Conservation (phyloP, 1,140 invertebrate species). For the Drosophila mayri region DNA sequence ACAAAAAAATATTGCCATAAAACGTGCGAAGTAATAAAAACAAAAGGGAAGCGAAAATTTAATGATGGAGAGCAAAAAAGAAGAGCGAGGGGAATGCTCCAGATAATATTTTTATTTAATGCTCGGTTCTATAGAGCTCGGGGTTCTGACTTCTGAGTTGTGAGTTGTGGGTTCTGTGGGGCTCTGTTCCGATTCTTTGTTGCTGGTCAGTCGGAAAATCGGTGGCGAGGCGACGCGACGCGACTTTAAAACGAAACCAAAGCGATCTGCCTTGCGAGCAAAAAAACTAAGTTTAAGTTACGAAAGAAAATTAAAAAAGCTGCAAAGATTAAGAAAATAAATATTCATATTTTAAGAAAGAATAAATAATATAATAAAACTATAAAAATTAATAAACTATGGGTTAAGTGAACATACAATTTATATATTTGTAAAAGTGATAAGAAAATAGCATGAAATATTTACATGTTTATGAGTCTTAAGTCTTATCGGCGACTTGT, state of each 20-base stretch:
- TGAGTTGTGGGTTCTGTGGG: constrained; percentile 23
- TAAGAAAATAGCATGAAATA: neutral
- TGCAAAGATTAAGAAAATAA: neutral
- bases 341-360: neutral
- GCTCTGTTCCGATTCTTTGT: constrained; percentile 38
- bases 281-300: neutral
- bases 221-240: constrained; percentile 21
- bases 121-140: constrained; percentile 25
- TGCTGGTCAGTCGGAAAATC: constrained; percentile 46
- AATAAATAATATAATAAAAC: neutral
- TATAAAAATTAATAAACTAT: neutral
- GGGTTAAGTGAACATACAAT: too few relatives aligned
- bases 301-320: neutral
- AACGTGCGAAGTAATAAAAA: constrained; percentile 42
- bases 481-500: neutral
- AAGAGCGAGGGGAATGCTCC: constrained; percentile 28
- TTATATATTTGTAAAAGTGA: neutral
- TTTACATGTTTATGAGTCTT: neutral
- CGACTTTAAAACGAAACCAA: constrained; percentile 17
- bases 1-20: constrained; percentile 27
- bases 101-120: constrained; percentile 20
- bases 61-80: constrained; percentile 16
- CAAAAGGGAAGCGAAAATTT: constrained; percentile 19
- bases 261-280: constrained; percentile 3
- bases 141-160: constrained; percentile 8